Base-by-base conservation (phyloP, 2,797 vertebrate genomes). In the Ambastaia sidthimunki region DNA sequence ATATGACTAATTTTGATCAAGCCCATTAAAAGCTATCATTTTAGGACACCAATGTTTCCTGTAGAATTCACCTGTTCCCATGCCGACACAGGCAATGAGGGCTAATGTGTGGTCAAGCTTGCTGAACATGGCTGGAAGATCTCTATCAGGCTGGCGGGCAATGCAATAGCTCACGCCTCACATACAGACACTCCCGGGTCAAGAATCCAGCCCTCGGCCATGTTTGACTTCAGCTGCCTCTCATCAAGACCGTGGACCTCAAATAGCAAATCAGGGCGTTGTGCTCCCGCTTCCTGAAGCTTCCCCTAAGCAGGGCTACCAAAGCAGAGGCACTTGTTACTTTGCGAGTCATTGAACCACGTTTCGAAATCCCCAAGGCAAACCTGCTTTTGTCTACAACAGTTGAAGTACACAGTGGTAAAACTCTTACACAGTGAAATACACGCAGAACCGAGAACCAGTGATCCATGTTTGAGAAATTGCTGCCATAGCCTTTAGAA, bases 231-330 rank as follows among this genome's bases (percentile, higher is more conserved):
- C 85, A 87, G 83, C 67, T 68, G 71, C 84, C 73, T 81, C 71
- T 68, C 57, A 73, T 65, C 74, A 82, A 80, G 57, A 75, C 65
- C 34, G 3, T 10, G 48, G 74, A 86, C 80, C 80, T 80, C 31
- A 74, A 70, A 76, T 37, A 82, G 59, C 31, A 80, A 78, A 71
- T 74, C 34, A 12, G 34, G 84, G 88, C 87, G 79, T 71, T 87
- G 89, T 90, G 89, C 92, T 91, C 90, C 89, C 78, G 87, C 87
- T 80, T 86, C 85, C 65, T 88, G 78, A 81, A 83, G 85, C 81
- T 84, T 89, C 88, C 88, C 78, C 87, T 87, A 87, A 88, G 90
- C 89, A 89, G 86, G 34, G 90, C 63, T 34, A 90, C 63, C 47
- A 28, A 28, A 60, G 55, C 80, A 48, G 63, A 81, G 70, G 76